phyloP scores from a whole-genome alignment of 2,888 invertebrate genomes.

The Drosophila flavopinicola region DNA sequence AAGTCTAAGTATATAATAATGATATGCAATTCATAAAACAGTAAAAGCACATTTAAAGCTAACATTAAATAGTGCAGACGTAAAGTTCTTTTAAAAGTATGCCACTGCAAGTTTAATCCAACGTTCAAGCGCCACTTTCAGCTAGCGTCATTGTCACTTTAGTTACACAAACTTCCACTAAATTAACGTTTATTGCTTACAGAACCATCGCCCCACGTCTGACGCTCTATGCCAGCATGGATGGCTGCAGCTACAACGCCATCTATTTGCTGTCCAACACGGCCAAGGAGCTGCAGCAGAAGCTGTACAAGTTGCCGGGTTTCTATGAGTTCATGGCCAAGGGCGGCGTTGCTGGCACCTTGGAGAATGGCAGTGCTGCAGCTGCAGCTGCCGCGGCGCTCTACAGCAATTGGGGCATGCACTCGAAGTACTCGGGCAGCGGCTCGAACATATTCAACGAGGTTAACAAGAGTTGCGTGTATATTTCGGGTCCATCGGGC shows the following conservation, averaged over 20 bases:
- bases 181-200: conserved; percentile 35
- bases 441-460: conserved; percentile 85
- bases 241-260: conserved; percentile 90
- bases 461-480: conserved; percentile 86
- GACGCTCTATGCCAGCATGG: conserved; percentile 92
- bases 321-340: conserved; percentile 83
- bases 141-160: no score
- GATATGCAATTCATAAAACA: no score
- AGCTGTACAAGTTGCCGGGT: conserved; percentile 87
- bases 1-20: no score
- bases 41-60: no score
- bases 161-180: background rate
- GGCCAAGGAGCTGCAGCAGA: conserved; percentile 88
- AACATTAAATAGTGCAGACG: no score
- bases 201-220: conserved; percentile 90
- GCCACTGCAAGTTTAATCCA: no score
- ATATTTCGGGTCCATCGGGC: conserved; percentile 92
- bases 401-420: conserved; percentile 80
- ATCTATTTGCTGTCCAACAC: conserved; percentile 90
- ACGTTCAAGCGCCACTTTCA: no score
- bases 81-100: no score
- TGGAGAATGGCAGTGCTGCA: conserved; percentile 60
- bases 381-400: conserved; percentile 44
- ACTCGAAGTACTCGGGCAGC: conserved; percentile 84
- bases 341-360: conserved; percentile 65